phyloP scores from a whole-genome alignment of 2,888 invertebrate species.

The Parnassius smintheus region DNA sequence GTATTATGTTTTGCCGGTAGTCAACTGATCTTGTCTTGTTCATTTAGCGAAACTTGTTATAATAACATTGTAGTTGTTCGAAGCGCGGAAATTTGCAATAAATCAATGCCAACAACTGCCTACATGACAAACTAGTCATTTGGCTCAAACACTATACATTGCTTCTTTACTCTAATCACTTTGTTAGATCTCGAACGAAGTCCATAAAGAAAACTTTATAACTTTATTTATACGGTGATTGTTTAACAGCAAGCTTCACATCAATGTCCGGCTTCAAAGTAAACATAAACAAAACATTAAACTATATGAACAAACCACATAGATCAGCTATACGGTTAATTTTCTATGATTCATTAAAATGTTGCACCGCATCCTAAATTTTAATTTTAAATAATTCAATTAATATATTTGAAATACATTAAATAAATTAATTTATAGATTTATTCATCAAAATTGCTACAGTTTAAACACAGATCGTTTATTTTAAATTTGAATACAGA shows the following conservation, averaged over 20 bases:
- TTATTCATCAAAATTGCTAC: too few relatives aligned
- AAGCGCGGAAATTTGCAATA: slow-evolving; percentile 46
- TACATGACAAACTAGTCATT: slow-evolving; percentile 48
- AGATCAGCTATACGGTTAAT: slow-evolving; percentile 1
- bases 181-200: background rate
- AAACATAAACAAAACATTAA: slow-evolving; percentile 41
- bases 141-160: slow-evolving; percentile 43
- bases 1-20: slow-evolving; percentile 4
- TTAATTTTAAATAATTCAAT: slow-evolving; percentile 1
- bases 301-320: slow-evolving; percentile 20
- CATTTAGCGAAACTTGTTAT: slow-evolving; percentile 27
- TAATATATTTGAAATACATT: background rate
- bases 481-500: too few relatives aligned
- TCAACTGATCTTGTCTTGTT: background rate
- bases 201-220: slow-evolving; percentile 14
- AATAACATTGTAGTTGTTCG: slow-evolving; percentile 6
- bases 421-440: too few relatives aligned
- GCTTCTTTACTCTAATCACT: slow-evolving; percentile 23
- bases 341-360: background rate
- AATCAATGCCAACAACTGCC: slow-evolving; percentile 55
- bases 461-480: too few relatives aligned
- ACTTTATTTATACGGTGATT: slow-evolving; percentile 14
- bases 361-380: background rate
- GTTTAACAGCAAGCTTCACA: slow-evolving; percentile 8
- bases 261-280: slow-evolving; percentile 35